A percentile compares a stretch with the other conserved stretches of the same genome.
Conservation (phyloP, 2,888 invertebrate genomes). For the Xestia ashworthii region DNA sequence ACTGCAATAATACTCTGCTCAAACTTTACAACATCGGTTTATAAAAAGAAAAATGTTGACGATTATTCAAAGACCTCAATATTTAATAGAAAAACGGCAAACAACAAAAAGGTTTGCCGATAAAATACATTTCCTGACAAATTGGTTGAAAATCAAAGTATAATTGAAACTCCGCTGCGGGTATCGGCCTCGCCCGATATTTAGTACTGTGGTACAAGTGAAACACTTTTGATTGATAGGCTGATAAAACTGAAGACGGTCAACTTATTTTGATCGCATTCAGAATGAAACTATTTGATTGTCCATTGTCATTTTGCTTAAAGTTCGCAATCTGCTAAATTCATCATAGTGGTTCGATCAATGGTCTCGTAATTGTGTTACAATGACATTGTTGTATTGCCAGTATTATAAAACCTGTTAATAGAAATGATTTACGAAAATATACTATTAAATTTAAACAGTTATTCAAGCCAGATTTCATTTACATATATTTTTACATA, state of each 20-base stretch:
- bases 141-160: slow-evolving; percentile 67
- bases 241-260: not conserved
- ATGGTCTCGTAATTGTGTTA: too few relatives aligned
- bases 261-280: not conserved
- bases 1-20: not conserved
- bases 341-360: too few relatives aligned
- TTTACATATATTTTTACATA: too few relatives aligned
- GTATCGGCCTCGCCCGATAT: slow-evolving; percentile 58
- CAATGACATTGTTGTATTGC: too few relatives aligned
- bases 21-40: not conserved
- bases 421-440: too few relatives aligned
- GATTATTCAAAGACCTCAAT: slow-evolving; percentile 10
- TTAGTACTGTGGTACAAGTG: slow-evolving; percentile 48
- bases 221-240: not conserved
- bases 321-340: too few relatives aligned
- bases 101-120: slow-evolving; percentile 17
- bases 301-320: too few relatives aligned
- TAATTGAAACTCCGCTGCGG: slow-evolving; percentile 64
- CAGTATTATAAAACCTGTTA: too few relatives aligned
- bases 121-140: slow-evolving; percentile 55
- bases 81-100: slow-evolving; percentile 27
- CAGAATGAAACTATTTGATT: too few relatives aligned
- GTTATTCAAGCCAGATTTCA: too few relatives aligned
- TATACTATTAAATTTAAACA: too few relatives aligned
- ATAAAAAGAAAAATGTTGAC: not conserved